Evolutionary conservation across 2,888 invertebrate species (phyloP).

Genomic region (Mayetiola destructor): DNA sequence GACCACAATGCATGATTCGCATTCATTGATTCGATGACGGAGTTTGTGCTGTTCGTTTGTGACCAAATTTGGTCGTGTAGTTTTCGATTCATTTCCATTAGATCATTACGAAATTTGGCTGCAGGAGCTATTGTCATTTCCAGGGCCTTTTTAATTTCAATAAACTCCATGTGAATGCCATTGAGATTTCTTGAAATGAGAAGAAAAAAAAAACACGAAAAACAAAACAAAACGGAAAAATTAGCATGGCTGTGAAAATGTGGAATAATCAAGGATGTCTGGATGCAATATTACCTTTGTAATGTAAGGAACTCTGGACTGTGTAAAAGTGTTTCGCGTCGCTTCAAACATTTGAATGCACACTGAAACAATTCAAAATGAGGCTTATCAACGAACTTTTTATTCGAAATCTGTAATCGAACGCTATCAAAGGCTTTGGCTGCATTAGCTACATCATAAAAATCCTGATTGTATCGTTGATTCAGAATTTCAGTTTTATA

Average conservation of each 20-base stretch:
- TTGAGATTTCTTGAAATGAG: neutral
- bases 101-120: conserved; percentile 30
- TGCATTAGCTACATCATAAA: conserved; percentile 16
- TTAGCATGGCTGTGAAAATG: neutral
- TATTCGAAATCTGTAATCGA: conserved; percentile 4
- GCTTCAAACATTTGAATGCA: conserved; percentile 17
- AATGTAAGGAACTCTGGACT: conserved; percentile 15
- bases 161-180: conserved; percentile 35
- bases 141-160: conserved; percentile 36
- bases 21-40: neutral
- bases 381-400: neutral
- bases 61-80: conserved; percentile 35
- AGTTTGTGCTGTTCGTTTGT: neutral
- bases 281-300: conserved; percentile 6
- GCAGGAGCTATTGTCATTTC: conserved; percentile 33
- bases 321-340: conserved; percentile 16
- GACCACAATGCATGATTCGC: neutral
- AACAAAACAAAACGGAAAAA: conserved; percentile 21
- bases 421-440: conserved; percentile 10
- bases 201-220: conserved; percentile 22
- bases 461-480: conserved; percentile 18
- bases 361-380: conserved; percentile 16
- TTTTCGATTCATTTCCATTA: conserved; percentile 31
- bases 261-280: neutral
- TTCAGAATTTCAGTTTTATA: conserved; percentile 15